Evolutionary conservation across 2,888 invertebrate genomes (phyloP), one percentile per base, ranked within the genome.

Genomic region (Synanthedon vespiformis): DNA sequence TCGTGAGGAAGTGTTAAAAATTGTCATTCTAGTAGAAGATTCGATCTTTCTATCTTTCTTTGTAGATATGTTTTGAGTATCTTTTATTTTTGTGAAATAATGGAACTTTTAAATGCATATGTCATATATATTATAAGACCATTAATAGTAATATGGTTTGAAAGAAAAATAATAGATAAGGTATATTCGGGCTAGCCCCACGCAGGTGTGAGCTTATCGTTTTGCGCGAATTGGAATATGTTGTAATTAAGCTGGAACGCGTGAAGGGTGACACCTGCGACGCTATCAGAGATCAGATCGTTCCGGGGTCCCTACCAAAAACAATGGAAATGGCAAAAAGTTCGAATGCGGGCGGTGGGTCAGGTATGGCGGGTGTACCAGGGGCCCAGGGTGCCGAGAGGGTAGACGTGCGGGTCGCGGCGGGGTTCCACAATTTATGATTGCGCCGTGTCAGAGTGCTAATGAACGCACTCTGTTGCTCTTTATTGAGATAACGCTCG

Each of bases 401-500:
- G 77, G 77, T 71, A 75, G 75, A 69, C 77, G 81, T 79, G 77
- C 75, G 81, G 81, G 80, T 66, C 84, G 74, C 86, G 72, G 70
- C 80, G 77, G 85, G 86, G 83, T 71, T 77, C 81, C 83, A 77
- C 76, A 82, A 86, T 87, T 87, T 86, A 87, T 84, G 86, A 86
- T 84, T 79, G 72, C 79, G 72, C 76, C 78, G 79, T 81, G 86
- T 84, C 85, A 85, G 79, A 80, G 82, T 81, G 80, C 80, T 87
- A 86, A 87, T 86, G 86, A 86, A 85, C 80, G 79, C 82, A 80
- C 83, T 83, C 78, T 74, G 83, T 80, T 83, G 81, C 75, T 81
- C 84, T 86, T 86, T 86, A 86, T 87, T 85, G 84, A 87, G 85
- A 86, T 86, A 85, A 80, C 79, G 79, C 74, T 77, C 67, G 79